Conservation (phyloP, 2,113 vertebrate species). For the Hyperopisus bebe region DNA sequence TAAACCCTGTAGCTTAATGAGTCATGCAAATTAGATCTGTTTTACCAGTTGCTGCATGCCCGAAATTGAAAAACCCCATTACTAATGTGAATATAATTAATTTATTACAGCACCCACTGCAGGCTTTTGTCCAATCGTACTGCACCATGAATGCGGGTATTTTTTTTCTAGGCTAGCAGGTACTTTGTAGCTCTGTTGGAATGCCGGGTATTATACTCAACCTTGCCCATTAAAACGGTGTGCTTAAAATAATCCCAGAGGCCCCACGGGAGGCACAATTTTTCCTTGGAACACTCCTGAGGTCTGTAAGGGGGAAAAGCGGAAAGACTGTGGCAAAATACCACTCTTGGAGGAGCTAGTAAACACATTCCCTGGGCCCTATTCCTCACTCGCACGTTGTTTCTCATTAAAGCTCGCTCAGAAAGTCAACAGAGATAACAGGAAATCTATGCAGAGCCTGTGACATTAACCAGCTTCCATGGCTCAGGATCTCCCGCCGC, state of each 20-base stretch:
- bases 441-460: constrained; percentile 35
- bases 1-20: constrained; percentile 16
- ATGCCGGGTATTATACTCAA: background rate
- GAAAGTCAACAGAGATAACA: constrained; percentile 59
- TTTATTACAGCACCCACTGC: background rate
- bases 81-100: constrained; percentile 23
- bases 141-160: constrained; percentile 1
- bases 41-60: constrained; percentile 17
- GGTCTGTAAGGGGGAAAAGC: background rate
- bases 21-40: constrained; percentile 20
- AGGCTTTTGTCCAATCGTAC: constrained; percentile 23
- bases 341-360: constrained; percentile 44
- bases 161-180: constrained; percentile 18
- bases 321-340: background rate
- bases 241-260: background rate
- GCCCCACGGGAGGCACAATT: background rate
- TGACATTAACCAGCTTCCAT: constrained; percentile 41
- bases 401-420: constrained; percentile 55
- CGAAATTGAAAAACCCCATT: constrained; percentile 20
- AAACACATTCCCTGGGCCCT: constrained; percentile 31
- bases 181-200: background rate
- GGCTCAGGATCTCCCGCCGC: constrained; percentile 36
- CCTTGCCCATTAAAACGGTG: background rate
- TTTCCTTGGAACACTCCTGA: background rate
- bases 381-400: constrained; percentile 42